Evolutionary conservation across 2,113 vertebrate genomes (phyloP).

Genomic region (Forbesichthys papilliferus): DNA sequence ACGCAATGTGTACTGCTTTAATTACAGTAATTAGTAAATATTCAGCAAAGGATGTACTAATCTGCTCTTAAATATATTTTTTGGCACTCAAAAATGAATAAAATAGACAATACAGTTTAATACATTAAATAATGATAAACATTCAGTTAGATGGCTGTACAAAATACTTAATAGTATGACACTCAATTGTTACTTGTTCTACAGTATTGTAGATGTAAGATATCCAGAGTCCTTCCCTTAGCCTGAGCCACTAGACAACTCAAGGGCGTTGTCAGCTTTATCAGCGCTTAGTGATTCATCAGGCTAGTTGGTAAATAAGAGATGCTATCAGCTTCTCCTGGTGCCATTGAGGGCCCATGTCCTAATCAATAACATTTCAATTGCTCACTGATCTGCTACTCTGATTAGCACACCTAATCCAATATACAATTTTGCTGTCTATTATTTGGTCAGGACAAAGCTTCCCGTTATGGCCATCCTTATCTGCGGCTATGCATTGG

Average conservation of each 20-base stretch:
- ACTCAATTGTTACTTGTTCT: conserved; percentile 17
- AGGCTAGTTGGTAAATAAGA: conserved; percentile 77
- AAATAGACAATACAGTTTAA: neutral
- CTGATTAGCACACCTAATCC: conserved; percentile 75
- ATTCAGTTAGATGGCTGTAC: neutral
- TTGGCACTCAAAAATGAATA: too few species aligned
- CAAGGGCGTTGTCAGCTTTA: conserved; percentile 74
- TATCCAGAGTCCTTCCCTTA: conserved; percentile 5
- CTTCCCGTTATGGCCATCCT: conserved; percentile 47
- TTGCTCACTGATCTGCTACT: conserved; percentile 73
- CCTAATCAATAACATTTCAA: conserved; percentile 79
- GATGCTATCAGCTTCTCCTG: conserved; percentile 72
- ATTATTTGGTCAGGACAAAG: conserved; percentile 60
- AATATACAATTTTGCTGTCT: conserved; percentile 69
- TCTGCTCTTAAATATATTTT: too few species aligned
- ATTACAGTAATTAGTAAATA: too few species aligned
- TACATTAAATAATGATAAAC: neutral
- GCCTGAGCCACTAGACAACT: conserved; percentile 36
- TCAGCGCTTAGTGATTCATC: conserved; percentile 65
- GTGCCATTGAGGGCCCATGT: conserved; percentile 72
- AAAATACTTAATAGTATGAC: neutral
- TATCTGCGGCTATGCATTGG: conserved; percentile 68
- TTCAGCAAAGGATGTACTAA: too few species aligned
- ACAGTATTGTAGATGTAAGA: conserved; percentile 24
- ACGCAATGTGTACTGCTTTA: neutral